Evolutionary conservation across 1,140 invertebrate genomes (phyloP).

Genomic region (Psix sp.): DNA sequence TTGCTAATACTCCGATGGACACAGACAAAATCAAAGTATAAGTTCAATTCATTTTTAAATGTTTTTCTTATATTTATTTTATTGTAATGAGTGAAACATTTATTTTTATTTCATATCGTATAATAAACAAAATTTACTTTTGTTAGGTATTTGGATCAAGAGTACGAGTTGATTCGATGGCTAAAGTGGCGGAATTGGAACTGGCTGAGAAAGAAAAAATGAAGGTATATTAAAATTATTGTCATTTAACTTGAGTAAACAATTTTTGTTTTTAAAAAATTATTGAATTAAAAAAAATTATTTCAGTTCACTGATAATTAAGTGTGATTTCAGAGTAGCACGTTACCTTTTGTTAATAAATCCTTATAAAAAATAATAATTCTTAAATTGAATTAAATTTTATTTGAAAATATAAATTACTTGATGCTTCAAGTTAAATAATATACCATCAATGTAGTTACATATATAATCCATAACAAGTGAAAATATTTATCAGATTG

Average conservation of each 20-base stretch:
- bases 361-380: too few relatives aligned
- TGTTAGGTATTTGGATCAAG: conserved; percentile 93
- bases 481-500: too few relatives aligned
- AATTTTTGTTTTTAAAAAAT: conserved; percentile 11
- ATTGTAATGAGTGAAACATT: conserved; percentile 8
- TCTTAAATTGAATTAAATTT: too few relatives aligned
- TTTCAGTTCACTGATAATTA: too few relatives aligned
- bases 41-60: too few relatives aligned
- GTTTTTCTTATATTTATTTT: not conserved
- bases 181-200: conserved; percentile 99
- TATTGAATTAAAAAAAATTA: too few relatives aligned
- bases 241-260: conserved; percentile 8
- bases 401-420: too few relatives aligned
- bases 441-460: too few relatives aligned
- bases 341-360: too few relatives aligned
- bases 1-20: conserved; percentile 99
- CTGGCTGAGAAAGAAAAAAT: conserved; percentile 99
- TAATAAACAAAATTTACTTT: not conserved
- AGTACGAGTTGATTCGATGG: conserved; percentile 97
- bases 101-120: conserved; percentile 55
- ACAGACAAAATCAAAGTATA: conserved; percentile 98
- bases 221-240: conserved; percentile 80
- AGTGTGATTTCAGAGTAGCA: too few relatives aligned
- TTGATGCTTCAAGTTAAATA: too few relatives aligned
- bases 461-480: too few relatives aligned